Conservation (phyloP, 2,888 invertebrate genomes). For the Pogonocherus hispidulus region DNA sequence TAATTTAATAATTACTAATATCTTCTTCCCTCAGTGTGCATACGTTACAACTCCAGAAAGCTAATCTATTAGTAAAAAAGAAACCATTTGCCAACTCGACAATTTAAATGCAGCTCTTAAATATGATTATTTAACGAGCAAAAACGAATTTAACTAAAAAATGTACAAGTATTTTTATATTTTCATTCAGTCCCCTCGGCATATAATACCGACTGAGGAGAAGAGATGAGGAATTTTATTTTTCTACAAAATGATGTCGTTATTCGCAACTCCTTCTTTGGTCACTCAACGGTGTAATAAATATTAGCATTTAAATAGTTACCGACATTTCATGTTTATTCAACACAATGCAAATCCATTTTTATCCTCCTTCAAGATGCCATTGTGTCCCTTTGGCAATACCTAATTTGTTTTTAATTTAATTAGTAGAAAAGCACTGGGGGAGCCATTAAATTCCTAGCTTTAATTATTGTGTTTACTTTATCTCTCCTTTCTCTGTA, state of each 20-base stretch:
- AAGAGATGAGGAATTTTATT: conserved; percentile 18
- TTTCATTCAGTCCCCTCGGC: too few relatives aligned
- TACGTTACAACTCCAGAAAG: too few relatives aligned
- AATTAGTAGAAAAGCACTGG: conserved; percentile 49
- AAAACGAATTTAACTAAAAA: too few relatives aligned
- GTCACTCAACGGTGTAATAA: conserved; percentile 17
- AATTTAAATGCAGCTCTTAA: too few relatives aligned
- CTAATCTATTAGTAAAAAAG: too few relatives aligned
- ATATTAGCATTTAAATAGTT: conserved; percentile 39
- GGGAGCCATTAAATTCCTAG: conserved; percentile 48
- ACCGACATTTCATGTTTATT: conserved; percentile 44
- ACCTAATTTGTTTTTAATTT: conserved; percentile 49
- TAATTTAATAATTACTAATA: too few relatives aligned
- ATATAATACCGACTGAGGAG: too few relatives aligned
- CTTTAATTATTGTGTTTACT: conserved; percentile 46
- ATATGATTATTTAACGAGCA: too few relatives aligned
- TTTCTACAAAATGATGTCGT: conserved; percentile 28
- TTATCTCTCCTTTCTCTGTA: conserved; percentile 43
- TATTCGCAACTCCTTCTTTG: conserved; percentile 18
- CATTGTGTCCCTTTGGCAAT: conserved; percentile 42
- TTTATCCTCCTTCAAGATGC: conserved; percentile 42
- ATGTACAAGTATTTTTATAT: too few relatives aligned
- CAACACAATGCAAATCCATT: conserved; percentile 46
- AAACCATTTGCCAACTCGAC: too few relatives aligned
- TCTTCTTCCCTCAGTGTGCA: too few relatives aligned